Evolutionary conservation across 1,140 invertebrate genomes (phyloP).

Genomic region (Drosophila insularis): DNA sequence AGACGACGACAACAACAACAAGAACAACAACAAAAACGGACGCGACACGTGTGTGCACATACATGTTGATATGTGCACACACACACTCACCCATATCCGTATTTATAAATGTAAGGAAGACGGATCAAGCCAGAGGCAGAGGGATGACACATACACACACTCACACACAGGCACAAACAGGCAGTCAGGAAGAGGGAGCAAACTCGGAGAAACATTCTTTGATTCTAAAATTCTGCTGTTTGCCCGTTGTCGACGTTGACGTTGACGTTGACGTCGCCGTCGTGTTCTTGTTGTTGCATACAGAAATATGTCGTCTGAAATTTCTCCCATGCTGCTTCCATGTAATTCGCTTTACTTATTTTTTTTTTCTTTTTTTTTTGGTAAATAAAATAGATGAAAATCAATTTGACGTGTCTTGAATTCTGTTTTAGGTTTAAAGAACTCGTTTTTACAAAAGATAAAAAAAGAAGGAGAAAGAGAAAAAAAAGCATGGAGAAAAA

Average conservation of each 20-base stretch:
- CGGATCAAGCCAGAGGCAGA: slow-evolving; percentile 19
- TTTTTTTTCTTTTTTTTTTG: slow-evolving; percentile 33
- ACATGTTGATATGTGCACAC: neutral
- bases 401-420: slow-evolving; percentile 79
- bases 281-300: neutral
- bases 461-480: slow-evolving; percentile 33
- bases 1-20: neutral
- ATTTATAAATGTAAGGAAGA: slow-evolving; percentile 34
- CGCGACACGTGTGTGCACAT: slow-evolving; percentile 12
- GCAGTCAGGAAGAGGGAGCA: slow-evolving; percentile 5
- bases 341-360: slow-evolving; percentile 61
- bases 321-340: slow-evolving; percentile 51
- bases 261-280: neutral
- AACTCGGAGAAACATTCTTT: slow-evolving; percentile 7
- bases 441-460: slow-evolving; percentile 68
- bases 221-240: slow-evolving; percentile 4
- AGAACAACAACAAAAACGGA: neutral
- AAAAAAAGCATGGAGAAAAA: slow-evolving; percentile 18
- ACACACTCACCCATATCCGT: slow-evolving; percentile 1
- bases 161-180: neutral
- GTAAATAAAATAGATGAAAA: slow-evolving; percentile 79
- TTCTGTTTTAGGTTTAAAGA: slow-evolving; percentile 74
- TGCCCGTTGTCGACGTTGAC: neutral
- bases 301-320: slow-evolving; percentile 48
- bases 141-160: slow-evolving; percentile 27